Conservation (phyloP, 1,140 invertebrate species). For the Micrasema minimum region DNA sequence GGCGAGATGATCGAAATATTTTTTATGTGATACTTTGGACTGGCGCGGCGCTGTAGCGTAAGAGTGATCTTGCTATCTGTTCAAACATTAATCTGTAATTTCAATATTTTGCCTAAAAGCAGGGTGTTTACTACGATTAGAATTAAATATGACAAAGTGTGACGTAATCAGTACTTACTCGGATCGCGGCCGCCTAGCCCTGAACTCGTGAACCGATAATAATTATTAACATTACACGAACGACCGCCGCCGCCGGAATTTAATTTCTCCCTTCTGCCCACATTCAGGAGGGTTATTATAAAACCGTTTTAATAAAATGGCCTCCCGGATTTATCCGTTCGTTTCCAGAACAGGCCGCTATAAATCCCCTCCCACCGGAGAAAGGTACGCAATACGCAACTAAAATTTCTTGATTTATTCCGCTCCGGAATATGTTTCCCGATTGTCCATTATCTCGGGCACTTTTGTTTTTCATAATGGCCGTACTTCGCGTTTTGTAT, state of each 20-base stretch:
- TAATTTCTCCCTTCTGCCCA: slow-evolving; percentile 4
- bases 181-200: not conserved
- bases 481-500: slow-evolving; percentile 22
- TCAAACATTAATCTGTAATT: too few species aligned
- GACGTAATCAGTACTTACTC: not conserved
- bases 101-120: too few species aligned
- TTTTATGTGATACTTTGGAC: too few species aligned
- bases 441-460: slow-evolving; percentile 36
- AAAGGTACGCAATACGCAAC: slow-evolving; percentile 10
- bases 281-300: slow-evolving; percentile 23
- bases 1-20: too few species aligned
- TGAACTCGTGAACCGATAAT: slow-evolving; percentile 3
- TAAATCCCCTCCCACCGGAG: slow-evolving; percentile 24
- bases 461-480: slow-evolving; percentile 36
- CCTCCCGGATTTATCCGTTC: slow-evolving; percentile 28
- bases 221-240: slow-evolving; percentile 3
- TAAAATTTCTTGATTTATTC: slow-evolving; percentile 39
- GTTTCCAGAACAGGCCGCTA: slow-evolving; percentile 17
- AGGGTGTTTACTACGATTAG: too few species aligned
- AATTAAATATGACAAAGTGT: too few species aligned
- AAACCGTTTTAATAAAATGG: slow-evolving; percentile 35
- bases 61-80: too few species aligned
- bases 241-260: not conserved
- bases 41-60: too few species aligned
- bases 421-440: slow-evolving; percentile 27